These are phyloP conservation scores for Clarias batrachus DNA, from an alignment of 2,113 vertebrate genomes.

Conservation along the genomic window DNA sequence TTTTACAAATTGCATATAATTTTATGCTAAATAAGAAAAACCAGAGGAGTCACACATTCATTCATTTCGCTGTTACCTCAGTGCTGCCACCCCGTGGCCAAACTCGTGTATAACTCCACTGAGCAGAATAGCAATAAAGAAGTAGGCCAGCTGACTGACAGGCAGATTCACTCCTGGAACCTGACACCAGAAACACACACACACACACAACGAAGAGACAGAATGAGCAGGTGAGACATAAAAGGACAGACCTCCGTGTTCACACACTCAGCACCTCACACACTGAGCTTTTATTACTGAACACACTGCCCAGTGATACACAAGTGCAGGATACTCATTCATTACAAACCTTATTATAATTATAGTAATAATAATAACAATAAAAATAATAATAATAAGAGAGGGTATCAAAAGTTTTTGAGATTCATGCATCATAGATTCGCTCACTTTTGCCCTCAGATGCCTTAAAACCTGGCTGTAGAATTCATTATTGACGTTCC, in stretches of 20 bases:
- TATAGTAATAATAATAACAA: too few relatives aligned
- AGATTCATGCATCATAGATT: too few relatives aligned
- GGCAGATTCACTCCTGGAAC: conserved; percentile 97
- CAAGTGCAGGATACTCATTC: neutral
- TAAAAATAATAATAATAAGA: too few relatives aligned
- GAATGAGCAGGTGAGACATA: neutral
- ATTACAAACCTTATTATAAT: neutral
- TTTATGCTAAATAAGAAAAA: too few relatives aligned
- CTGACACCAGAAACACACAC: conserved; percentile 67
- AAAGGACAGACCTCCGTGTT: neutral
- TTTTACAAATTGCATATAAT: too few relatives aligned
- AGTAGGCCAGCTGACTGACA: conserved; percentile 93
- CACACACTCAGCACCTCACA: neutral
- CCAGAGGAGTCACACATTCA: neutral
- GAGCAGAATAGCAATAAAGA: conserved; percentile 92
- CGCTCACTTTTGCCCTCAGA: too few relatives aligned
- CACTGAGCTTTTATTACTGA: too few relatives aligned
- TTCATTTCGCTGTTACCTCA: conserved; percentile 79
- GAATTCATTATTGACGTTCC: too few relatives aligned
- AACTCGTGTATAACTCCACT: conserved; percentile 97
- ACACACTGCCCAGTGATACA: neutral
- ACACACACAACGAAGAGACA: neutral
- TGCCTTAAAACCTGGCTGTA: too few relatives aligned
- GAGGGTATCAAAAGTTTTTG: too few relatives aligned
- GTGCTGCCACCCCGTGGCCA: conserved; percentile 97